Base-by-base conservation (phyloP, 2,888 invertebrate genomes). In the Dichetophora obliterata region DNA sequence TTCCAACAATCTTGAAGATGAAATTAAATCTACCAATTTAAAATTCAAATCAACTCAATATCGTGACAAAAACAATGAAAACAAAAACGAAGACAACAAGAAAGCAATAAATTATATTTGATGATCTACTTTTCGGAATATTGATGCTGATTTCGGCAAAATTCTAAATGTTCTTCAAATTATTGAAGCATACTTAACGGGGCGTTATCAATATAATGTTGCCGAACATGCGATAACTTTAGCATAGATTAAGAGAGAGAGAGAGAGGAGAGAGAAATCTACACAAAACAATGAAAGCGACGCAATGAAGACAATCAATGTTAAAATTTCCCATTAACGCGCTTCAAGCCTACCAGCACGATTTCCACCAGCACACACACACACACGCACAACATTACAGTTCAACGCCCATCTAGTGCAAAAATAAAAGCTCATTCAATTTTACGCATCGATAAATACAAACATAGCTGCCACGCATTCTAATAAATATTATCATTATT, bases 111-210 rank as follows among this genome's bases (percentile, higher is more conserved):
- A 59, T 43, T 43, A 43, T 43, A 43, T 43, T 43, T 43, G 43
- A 43, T 43, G 43, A 43, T 43, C 43, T 43, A 43, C 43, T 43
- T 43, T 11, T 43, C 43, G 11, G 43, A 43, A 43, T 34, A 68
- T 50, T 68, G 50, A 68, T 68, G 22, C 50, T 50, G 68, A 48
- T 68, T 68, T 24, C 16, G 48, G 68, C 50, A 24, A 50, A 68
- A 68, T 68, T 68, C 50, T 8, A 50, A 27, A 48, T 50, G 37
- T 48, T 50, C 50, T 68, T 63, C 31, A 63, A 73, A 50, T 61
- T 73, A 73, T 73, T 73, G 65, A 57, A 73, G 68, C 50, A 16
- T 68, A 50, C 27, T 27, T 50, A 24, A 50, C 68, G 68, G 68
- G 27, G 48, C 48, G 48, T 63, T 19, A 65, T 43, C 11, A 14